A percentile compares a stretch with the other conserved stretches of the same genome.
Evolutionary conservation across 2,113 vertebrate genomes (phyloP).

Genomic region (Laticauda colubrina): DNA sequence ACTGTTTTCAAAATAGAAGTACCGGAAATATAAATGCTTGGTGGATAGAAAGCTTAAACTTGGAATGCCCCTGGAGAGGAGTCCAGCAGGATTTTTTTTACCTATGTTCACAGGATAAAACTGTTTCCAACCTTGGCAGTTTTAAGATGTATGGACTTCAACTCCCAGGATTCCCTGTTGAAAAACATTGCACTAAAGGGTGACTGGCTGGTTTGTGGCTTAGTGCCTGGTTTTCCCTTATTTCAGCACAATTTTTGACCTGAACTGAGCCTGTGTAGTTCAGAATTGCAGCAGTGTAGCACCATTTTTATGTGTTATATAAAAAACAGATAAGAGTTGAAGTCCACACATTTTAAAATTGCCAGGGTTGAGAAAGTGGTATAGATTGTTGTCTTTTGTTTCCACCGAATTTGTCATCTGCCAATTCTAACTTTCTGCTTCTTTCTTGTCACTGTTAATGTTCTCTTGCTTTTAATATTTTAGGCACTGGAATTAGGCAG

Average conservation of each 20-base stretch:
- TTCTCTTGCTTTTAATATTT: background rate
- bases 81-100: background rate
- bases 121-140: background rate
- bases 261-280: too few species aligned
- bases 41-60: background rate
- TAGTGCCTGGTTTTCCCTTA: too few species aligned
- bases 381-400: background rate
- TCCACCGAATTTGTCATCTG: background rate
- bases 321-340: too few species aligned
- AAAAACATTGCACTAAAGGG: background rate
- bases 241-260: too few species aligned
- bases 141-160: background rate
- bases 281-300: too few species aligned
- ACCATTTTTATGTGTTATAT: too few species aligned
- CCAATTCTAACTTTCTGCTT: background rate
- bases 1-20: constrained; percentile 17
- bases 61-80: background rate
- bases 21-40: background rate
- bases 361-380: background rate
- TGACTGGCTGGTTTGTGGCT: too few species aligned
- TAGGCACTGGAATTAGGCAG: background rate
- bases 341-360: too few species aligned
- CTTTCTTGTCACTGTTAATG: background rate
- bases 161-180: background rate
- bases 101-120: background rate